Conservation (phyloP, 2,888 invertebrate genomes). For the Trichogramma evanescens region DNA sequence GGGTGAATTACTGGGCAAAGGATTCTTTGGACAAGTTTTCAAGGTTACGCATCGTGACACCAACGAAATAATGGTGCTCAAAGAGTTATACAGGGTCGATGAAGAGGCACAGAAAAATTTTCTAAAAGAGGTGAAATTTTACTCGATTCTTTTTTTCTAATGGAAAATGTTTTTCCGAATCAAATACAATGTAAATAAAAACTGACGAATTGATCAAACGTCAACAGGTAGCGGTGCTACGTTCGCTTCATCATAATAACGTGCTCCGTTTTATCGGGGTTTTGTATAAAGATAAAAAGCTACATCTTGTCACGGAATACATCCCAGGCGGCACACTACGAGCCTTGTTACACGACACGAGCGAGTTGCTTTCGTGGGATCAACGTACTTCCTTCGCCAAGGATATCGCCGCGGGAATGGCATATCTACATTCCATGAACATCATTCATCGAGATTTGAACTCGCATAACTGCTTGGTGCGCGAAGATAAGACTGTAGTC, state of each 20-base stretch:
- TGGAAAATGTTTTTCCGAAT: no score
- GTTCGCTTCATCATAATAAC: slow-evolving; percentile 82
- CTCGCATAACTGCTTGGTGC: slow-evolving; percentile 88
- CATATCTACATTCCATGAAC: slow-evolving; percentile 88
- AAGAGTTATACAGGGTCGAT: slow-evolving; percentile 86
- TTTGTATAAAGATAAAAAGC: slow-evolving; percentile 82
- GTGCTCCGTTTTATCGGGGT: slow-evolving; percentile 89
- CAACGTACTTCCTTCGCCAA: slow-evolving; percentile 78
- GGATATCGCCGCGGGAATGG: slow-evolving; percentile 89
- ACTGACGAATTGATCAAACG: slow-evolving; percentile 3
- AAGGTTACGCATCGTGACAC: slow-evolving; percentile 87
- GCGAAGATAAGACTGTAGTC: slow-evolving; percentile 85
- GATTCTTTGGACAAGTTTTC: slow-evolving; percentile 90
- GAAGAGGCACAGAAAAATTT: slow-evolving; percentile 92
- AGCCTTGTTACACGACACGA: slow-evolving; percentile 70
- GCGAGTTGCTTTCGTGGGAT: slow-evolving; percentile 68
- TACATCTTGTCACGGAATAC: slow-evolving; percentile 89
- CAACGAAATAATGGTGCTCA: slow-evolving; percentile 90
- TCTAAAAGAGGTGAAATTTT: slow-evolving; percentile 68
- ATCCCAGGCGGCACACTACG: slow-evolving; percentile 87
- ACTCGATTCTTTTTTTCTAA: not conserved
- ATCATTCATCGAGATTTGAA: slow-evolving; percentile 93
- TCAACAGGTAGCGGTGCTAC: slow-evolving; percentile 75
- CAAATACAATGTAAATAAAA: not conserved
- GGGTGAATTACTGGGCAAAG: slow-evolving; percentile 84